These are phyloP conservation scores for Oryzaephilus surinamensis DNA, from an alignment of 1,140 invertebrate species.

Conservation along the genomic window DNA sequence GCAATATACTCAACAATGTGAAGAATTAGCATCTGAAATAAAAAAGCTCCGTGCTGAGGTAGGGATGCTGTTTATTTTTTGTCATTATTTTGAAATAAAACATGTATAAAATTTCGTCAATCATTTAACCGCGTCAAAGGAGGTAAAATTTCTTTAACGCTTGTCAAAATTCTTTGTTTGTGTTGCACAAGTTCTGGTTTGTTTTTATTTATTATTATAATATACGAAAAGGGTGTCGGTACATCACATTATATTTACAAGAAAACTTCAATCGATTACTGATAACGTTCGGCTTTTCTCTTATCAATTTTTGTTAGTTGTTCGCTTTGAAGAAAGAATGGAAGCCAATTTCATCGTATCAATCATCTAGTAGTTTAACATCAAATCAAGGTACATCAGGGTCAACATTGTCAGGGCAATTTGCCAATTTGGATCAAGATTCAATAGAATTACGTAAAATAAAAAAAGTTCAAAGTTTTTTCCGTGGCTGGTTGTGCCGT, in stretches of 20 bases:
- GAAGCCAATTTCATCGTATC: conserved; percentile 39
- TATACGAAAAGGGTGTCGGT: no score
- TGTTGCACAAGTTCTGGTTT: no score
- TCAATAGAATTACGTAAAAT: conserved; percentile 67
- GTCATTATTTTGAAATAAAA: not conserved
- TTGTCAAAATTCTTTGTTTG: no score
- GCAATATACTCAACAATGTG: conserved; percentile 88
- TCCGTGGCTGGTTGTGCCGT: conserved; percentile 88
- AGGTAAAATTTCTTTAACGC: not conserved
- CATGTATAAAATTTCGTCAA: not conserved
- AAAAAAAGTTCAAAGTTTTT: conserved; percentile 92
- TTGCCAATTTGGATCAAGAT: conserved; percentile 19
- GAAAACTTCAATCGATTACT: no score
- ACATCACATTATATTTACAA: no score
- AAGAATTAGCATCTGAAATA: conserved; percentile 78
- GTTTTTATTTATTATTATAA: no score
- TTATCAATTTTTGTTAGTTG: conserved; percentile 44
- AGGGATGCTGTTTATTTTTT: conserved; percentile 12
- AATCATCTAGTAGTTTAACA: conserved; percentile 22
- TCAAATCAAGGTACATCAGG: conserved; percentile 21
- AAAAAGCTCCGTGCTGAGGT: conserved; percentile 86
- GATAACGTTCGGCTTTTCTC: conserved; percentile 2
- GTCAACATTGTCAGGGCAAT: conserved; percentile 18
- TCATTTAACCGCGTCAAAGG: not conserved
- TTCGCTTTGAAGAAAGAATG: conserved; percentile 73